A percentile compares a stretch with the other conserved stretches of the same genome.
phyloP scores from a whole-genome alignment of 2,797 vertebrate genomes.

The Echiichthys vipera region DNA sequence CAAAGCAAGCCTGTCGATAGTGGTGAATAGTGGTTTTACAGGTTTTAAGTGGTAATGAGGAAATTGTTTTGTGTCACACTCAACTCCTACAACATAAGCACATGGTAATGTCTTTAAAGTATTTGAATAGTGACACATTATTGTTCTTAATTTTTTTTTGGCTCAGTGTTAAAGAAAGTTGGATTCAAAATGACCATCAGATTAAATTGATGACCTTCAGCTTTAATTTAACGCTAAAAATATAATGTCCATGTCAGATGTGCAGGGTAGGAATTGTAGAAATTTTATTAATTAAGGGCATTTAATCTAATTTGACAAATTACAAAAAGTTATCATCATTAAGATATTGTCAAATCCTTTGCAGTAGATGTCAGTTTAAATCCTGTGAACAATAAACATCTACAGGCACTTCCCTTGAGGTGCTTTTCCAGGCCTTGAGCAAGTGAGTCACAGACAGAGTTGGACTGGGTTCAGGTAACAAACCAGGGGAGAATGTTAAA shows the following conservation, averaged over 20 bases:
- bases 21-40: background rate
- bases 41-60: background rate
- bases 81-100: background rate
- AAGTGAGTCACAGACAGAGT: background rate
- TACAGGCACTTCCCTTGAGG: background rate
- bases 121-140: background rate
- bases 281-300: background rate
- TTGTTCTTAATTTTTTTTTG: background rate
- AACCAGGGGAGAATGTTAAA: background rate
- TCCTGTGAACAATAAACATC: background rate
- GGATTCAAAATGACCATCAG: background rate
- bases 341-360: slow-evolving; percentile 1
- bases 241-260: background rate
- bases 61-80: background rate
- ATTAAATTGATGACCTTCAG: background rate
- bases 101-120: background rate
- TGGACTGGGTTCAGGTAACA: background rate
- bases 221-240: background rate
- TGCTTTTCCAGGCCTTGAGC: background rate
- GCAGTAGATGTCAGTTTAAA: background rate
- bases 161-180: background rate
- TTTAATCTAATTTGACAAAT: background rate
- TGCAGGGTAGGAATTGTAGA: background rate
- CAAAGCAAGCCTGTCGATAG: background rate
- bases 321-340: background rate